These are phyloP conservation scores for Acrossocheilus wenchowensis DNA, from an alignment of 2,797 vertebrate species.

Conservation along the genomic window DNA sequence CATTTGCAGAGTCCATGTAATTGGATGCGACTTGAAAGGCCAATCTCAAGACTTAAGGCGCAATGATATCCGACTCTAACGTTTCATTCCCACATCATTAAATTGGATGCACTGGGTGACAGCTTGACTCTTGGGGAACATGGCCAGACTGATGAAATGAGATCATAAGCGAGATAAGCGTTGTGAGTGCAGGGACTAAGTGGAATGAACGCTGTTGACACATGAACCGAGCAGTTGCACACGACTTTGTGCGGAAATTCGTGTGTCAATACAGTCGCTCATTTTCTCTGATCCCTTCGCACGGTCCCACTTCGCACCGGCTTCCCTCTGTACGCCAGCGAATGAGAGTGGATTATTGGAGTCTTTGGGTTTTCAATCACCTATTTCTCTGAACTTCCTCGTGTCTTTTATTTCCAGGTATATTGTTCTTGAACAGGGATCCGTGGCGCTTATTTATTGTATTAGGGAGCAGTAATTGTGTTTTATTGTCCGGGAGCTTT, in stretches of 20 bases:
- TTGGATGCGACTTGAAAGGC: not conserved
- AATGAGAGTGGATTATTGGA: constrained; percentile 51
- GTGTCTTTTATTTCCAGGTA: constrained; percentile 34
- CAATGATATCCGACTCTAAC: not conserved
- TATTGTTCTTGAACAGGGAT: constrained; percentile 14
- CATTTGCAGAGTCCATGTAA: not conserved
- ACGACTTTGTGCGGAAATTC: constrained; percentile 84
- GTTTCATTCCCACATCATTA: constrained; percentile 46
- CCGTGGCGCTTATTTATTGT: not conserved
- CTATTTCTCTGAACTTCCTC: constrained; percentile 24
- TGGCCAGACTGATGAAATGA: constrained; percentile 69
- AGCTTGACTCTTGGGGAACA: constrained; percentile 73
- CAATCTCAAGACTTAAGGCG: constrained; percentile 6
- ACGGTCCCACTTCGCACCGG: constrained; percentile 68
- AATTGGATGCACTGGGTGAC: constrained; percentile 67
- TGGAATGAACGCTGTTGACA: constrained; percentile 82
- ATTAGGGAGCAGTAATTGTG: not conserved
- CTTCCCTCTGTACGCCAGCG: constrained; percentile 58
- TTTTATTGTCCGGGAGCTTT: constrained; percentile 28
- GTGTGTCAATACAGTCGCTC: constrained; percentile 85
- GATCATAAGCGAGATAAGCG: constrained; percentile 77
- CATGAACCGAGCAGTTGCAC: constrained; percentile 83
- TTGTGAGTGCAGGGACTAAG: constrained; percentile 79
- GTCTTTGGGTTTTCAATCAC: constrained; percentile 32
- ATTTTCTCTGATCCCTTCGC: constrained; percentile 80